Evolutionary conservation across 2,113 vertebrate species (phyloP).

Genomic region (Mormyrus lacerda): DNA sequence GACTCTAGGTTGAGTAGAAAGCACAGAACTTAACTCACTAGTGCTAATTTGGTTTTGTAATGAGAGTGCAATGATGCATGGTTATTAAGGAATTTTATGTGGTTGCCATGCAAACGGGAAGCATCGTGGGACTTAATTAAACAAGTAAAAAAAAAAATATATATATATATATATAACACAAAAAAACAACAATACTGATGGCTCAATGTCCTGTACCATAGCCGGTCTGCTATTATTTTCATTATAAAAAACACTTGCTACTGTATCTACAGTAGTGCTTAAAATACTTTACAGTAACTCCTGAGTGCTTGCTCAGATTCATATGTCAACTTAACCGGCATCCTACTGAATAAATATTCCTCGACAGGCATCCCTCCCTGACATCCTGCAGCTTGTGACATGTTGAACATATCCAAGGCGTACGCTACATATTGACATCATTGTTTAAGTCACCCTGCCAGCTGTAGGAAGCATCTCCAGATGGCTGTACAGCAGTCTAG

Average conservation of each 20-base stretch:
- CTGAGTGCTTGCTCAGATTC: background rate
- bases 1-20: slow-evolving; percentile 31
- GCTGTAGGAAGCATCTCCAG: background rate
- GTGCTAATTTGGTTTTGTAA: slow-evolving; percentile 57
- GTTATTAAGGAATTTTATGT: slow-evolving; percentile 63
- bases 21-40: slow-evolving; percentile 39
- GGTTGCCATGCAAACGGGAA: slow-evolving; percentile 59
- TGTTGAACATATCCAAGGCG: background rate
- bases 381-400: background rate
- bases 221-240: background rate
- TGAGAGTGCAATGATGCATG: slow-evolving; percentile 58
- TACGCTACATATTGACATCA: background rate
- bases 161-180: slow-evolving; percentile 23
- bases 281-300: background rate
- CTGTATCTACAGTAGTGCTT: background rate
- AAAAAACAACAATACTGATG: slow-evolving; percentile 29
- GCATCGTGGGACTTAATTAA: slow-evolving; percentile 58
- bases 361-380: background rate
- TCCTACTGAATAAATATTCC: background rate
- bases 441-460: background rate
- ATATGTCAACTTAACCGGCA: background rate
- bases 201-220: background rate
- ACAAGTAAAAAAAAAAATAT: slow-evolving; percentile 24
- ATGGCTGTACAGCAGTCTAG: background rate
- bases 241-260: background rate